These are phyloP conservation scores for Carcharodon carcharias DNA, from an alignment of 2,797 vertebrate genomes.

Conservation along the genomic window DNA sequence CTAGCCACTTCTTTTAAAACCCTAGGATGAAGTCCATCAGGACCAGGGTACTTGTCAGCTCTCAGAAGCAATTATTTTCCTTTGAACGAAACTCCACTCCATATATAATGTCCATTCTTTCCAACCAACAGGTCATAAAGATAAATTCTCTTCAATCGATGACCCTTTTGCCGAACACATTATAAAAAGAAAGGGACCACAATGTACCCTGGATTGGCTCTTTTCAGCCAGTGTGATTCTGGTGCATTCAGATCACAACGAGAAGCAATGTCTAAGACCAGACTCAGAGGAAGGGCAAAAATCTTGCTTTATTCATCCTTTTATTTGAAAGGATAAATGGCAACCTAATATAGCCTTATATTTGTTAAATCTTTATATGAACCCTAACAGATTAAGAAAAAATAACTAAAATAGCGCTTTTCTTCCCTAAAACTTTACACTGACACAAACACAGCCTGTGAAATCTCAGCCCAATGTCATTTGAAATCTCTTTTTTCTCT, in stretches of 20 bases:
- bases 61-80: neutral
- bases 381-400: neutral
- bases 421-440: neutral
- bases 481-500: neutral
- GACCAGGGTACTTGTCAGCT: too few relatives aligned
- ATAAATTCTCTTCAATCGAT: neutral
- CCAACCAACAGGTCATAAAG: neutral
- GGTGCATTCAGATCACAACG: neutral
- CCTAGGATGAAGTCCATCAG: too few relatives aligned
- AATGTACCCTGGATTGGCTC: neutral
- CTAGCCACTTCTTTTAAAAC: too few relatives aligned
- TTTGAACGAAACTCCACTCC: neutral
- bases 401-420: neutral
- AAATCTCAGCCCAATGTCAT: neutral
- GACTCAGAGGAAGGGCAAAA: neutral
- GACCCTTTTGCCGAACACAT: neutral
- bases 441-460: neutral
- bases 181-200: neutral
- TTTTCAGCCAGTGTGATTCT: neutral
- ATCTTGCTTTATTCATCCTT: neutral
- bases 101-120: neutral
- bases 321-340: neutral
- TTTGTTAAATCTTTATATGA: neutral
- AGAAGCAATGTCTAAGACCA: neutral
- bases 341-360: neutral